Conservation (phyloP, 2,888 invertebrate genomes). For the Lepidocyrtinus sp. region DNA sequence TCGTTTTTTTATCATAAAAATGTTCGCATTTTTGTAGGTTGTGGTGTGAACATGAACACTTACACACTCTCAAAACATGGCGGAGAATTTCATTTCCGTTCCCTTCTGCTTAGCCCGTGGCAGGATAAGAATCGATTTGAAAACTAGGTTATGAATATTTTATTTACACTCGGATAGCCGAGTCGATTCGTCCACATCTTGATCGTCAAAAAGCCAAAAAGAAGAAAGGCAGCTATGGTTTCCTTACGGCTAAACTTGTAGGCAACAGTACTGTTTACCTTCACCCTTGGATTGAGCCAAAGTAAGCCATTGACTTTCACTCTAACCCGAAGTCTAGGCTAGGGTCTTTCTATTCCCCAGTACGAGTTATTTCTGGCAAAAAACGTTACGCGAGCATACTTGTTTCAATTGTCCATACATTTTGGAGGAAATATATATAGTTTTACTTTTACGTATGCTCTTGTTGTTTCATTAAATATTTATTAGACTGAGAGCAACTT, state of each 20-base stretch:
- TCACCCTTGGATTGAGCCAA: background rate
- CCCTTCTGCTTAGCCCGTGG: background rate
- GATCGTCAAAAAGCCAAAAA: background rate
- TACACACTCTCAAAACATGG: too few relatives aligned
- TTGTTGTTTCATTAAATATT: too few relatives aligned
- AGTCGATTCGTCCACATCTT: constrained; percentile 33
- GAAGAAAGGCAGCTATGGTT: background rate
- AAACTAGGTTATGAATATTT: constrained; percentile 66
- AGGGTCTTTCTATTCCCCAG: too few relatives aligned
- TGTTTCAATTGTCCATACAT: too few relatives aligned
- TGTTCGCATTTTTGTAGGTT: background rate
- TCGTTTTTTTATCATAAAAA: too few relatives aligned
- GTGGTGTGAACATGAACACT: background rate
- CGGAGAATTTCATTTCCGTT: too few relatives aligned
- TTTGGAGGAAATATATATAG: too few relatives aligned
- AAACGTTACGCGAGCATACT: too few relatives aligned
- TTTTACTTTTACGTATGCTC: too few relatives aligned
- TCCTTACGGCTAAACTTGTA: background rate
- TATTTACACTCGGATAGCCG: constrained; percentile 61
- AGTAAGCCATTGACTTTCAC: background rate
- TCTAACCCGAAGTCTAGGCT: too few relatives aligned
- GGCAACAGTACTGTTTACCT: background rate
- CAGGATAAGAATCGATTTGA: constrained; percentile 59
- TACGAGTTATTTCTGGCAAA: too few relatives aligned
- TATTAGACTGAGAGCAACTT: too few relatives aligned